Evolutionary conservation across 2,113 vertebrate genomes (phyloP).

Genomic region (Corythoichthys haematopterus): DNA sequence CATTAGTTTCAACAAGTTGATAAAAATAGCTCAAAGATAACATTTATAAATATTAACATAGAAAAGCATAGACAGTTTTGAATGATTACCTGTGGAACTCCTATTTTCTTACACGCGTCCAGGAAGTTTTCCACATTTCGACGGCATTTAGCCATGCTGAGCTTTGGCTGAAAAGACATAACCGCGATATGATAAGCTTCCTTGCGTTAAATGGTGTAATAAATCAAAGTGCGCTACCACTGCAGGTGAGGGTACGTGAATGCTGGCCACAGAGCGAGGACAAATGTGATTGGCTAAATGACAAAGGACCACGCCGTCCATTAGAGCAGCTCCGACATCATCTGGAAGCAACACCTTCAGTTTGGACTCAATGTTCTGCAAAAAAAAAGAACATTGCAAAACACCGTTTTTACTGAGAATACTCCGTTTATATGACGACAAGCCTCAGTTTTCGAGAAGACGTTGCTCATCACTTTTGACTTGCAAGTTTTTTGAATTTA

Average conservation of each 20-base stretch:
- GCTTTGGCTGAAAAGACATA: slow-evolving; percentile 81
- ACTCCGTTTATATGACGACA: neutral
- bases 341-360: slow-evolving; percentile 95
- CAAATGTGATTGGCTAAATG: slow-evolving; percentile 98
- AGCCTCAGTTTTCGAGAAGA: neutral
- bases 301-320: slow-evolving; percentile 97
- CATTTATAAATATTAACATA: neutral
- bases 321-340: slow-evolving; percentile 90
- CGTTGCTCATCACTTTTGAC: neutral
- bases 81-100: slow-evolving; percentile 85
- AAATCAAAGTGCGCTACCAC: slow-evolving; percentile 73
- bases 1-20: neutral
- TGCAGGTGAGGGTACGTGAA: slow-evolving; percentile 96
- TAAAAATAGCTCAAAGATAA: neutral
- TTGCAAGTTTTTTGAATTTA: neutral
- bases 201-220: neutral
- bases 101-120: slow-evolving; percentile 96
- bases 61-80: neutral
- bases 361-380: slow-evolving; percentile 90
- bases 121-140: slow-evolving; percentile 98
- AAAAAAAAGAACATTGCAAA: slow-evolving; percentile 1
- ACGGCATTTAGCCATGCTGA: slow-evolving; percentile 98
- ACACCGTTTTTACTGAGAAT: neutral
- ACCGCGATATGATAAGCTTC: neutral
- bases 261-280: slow-evolving; percentile 94